A percentile compares a stretch with the other conserved stretches of the same genome.
These are phyloP conservation scores for Hassar affinis DNA, from an alignment of 2,113 vertebrate species.

Conservation along the genomic window DNA sequence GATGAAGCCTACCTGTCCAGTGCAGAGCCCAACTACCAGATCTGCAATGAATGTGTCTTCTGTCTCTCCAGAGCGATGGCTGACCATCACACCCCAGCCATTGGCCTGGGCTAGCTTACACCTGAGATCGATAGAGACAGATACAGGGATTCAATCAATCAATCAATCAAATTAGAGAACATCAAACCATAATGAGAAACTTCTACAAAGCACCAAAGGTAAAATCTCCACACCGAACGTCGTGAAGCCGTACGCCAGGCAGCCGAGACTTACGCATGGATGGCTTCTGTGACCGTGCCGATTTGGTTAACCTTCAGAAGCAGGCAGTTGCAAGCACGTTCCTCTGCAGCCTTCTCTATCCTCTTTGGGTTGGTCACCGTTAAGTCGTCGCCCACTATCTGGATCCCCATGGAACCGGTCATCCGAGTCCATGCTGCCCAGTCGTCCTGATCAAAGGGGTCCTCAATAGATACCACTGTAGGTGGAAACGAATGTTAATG, in stretches of 20 bases:
- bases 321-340: constrained; percentile 92
- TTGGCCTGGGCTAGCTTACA: constrained; percentile 76
- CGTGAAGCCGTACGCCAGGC: constrained; percentile 14
- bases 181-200: neutral
- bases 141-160: neutral
- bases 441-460: constrained; percentile 95
- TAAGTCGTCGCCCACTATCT: constrained; percentile 93
- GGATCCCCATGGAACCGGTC: constrained; percentile 87
- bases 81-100: constrained; percentile 79
- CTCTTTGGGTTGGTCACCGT: constrained; percentile 93
- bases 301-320: constrained; percentile 97
- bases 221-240: neutral
- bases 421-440: constrained; percentile 93
- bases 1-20: constrained; percentile 68
- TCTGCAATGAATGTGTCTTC: constrained; percentile 79
- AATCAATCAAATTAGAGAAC: neutral
- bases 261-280: constrained; percentile 82
- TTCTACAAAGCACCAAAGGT: neutral
- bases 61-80: constrained; percentile 76
- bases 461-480: constrained; percentile 93
- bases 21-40: constrained; percentile 78
- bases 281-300: constrained; percentile 89
- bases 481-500: neutral
- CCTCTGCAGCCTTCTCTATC: constrained; percentile 89
- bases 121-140: constrained; percentile 49